Conservation (phyloP, 92 coral and sea anemone species). For the Umimayanthus chanpuru region DNA sequence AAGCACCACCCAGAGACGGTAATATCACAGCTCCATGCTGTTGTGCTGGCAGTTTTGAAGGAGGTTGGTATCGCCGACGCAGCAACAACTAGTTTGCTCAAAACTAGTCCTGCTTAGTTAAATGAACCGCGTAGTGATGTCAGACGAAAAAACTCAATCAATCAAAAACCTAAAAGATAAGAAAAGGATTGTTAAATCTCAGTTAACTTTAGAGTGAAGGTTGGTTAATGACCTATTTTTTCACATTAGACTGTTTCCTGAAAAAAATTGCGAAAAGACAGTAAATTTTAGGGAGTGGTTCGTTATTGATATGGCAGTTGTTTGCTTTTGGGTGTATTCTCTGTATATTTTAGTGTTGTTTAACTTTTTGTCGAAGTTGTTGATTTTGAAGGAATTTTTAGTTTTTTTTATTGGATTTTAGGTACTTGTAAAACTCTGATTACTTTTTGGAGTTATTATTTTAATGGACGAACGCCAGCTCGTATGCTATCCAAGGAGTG, state of each 20-base stretch:
- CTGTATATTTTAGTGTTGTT: neutral
- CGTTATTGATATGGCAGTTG: neutral
- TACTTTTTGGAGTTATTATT: no score
- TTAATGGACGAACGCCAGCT: no score
- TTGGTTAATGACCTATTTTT: no score
- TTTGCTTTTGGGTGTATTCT: neutral
- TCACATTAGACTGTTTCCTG: neutral
- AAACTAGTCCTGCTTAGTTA: neutral
- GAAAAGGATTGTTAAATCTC: no score
- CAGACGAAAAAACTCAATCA: neutral
- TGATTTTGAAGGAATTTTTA: no score
- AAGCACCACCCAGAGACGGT: slow-evolving; percentile 84
- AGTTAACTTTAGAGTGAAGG: no score
- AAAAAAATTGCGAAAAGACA: neutral
- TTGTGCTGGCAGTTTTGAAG: slow-evolving; percentile 80
- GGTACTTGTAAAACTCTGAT: no score
- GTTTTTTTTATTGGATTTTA: no score
- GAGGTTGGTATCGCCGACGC: slow-evolving; percentile 65
- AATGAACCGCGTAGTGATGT: no score
- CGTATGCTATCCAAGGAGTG: no score
- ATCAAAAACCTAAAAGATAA: no score
- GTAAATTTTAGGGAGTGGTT: neutral
- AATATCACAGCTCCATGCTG: slow-evolving; percentile 70
- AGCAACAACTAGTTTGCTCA: neutral
- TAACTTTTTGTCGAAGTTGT: no score